Evolutionary conservation across 2,888 invertebrate species (phyloP), one percentile per base, ranked within the genome.

Genomic region (Lasius fuliginosus): DNA sequence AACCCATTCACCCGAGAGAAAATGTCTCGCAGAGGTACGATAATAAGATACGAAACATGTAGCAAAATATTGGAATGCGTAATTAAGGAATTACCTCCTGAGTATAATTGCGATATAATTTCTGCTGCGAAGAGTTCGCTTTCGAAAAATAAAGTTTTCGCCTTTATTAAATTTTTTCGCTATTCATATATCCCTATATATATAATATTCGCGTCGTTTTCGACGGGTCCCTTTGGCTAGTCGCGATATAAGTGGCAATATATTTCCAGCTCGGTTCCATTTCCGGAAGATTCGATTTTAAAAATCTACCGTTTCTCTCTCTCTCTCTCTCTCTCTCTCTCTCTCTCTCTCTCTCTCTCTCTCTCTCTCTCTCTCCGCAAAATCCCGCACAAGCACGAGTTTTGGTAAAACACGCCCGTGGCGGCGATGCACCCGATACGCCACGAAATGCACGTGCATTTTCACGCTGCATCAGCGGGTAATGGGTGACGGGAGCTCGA

Each of bases 401-500:
- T 71, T 33, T 79, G 18, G 71, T 46, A 33, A 79, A 71, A 79
- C 77, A 77, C 30, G 58, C 46, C 42, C 23, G 79, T 60, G 58
- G 36, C 71, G 36, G 36, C 79, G 79, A 71, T 71, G 79, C 68
- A 40, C 40, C 56, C 77, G 68, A 77, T 77, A 77, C 40, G 68
- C 69, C 56, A 56, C 53, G 53, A 40, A 40, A 23, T 69, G 71
- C 77, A 40, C 67, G 67, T 58, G 30, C 46, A 71, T 71, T 81
- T 81, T 81, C 71, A 81, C 46, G 79, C 79, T 49, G 79, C 79
- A 81, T 81, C 79, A 60, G 71, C 71, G 60, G 23, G 79, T 81
- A 60, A 79, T 79, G 33, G 79, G 46, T 58, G 58, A 33, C 33
- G 42, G 18, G 56, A 18, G 60, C 30, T 46, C 62, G 23, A 27